Evolutionary conservation across 2,888 invertebrate genomes (phyloP).

Genomic region (Melanargia galathea): DNA sequence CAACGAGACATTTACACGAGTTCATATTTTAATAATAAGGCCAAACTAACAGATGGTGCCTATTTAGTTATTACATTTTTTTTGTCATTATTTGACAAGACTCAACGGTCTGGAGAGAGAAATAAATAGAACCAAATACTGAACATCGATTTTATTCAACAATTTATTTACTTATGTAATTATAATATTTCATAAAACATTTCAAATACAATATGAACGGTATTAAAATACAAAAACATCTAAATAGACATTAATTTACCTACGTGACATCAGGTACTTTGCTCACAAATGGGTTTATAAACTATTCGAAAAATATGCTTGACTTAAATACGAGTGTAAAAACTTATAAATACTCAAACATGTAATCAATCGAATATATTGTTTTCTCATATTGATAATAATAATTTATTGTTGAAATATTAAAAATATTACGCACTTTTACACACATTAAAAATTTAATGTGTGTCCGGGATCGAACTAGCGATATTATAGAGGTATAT

Average conservation of each 20-base stretch:
- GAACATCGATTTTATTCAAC: neutral
- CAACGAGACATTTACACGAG: no score
- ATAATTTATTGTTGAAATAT: neutral
- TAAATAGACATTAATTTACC: neutral
- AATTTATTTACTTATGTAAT: neutral
- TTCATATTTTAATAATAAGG: no score
- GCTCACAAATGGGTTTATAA: neutral
- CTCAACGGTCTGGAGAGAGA: neutral
- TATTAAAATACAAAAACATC: slow-evolving; percentile 13
- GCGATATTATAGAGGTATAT: no score
- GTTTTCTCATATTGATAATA: neutral
- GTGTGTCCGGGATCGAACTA: no score
- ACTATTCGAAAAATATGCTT: slow-evolving; percentile 16
- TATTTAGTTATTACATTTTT: no score
- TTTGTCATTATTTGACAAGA: no score
- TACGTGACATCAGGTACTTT: slow-evolving; percentile 8
- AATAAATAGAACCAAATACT: neutral
- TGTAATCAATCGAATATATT: neutral
- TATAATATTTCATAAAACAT: neutral
- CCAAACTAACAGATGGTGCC: no score
- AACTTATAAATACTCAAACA: neutral
- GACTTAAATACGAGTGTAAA: neutral
- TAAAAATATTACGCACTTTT: neutral
- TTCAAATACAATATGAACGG: neutral
- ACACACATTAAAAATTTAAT: no score